Evolutionary conservation across 2,113 vertebrate species (phyloP).

Genomic region (Cyanoliseus patagonus): DNA sequence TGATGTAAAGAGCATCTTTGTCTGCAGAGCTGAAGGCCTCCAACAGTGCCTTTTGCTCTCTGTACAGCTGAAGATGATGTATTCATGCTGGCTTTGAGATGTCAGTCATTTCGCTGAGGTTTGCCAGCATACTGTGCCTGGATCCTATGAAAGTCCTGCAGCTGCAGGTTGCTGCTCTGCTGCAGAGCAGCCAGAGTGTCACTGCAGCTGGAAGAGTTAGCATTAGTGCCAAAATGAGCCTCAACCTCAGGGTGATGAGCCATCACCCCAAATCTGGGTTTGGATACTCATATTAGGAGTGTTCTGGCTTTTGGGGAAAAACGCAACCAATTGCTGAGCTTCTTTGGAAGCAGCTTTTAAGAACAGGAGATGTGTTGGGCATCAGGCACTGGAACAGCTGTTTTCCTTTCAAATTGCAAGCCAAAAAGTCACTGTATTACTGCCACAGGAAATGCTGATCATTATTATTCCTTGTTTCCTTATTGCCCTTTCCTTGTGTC

Average conservation of each 20-base stretch:
- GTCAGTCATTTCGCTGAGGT: not conserved
- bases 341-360: not conserved
- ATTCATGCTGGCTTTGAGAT: not conserved
- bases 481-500: not conserved
- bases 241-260: no score
- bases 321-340: not conserved
- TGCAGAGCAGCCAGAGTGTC: not conserved
- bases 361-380: not conserved
- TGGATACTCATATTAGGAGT: not conserved
- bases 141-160: not conserved
- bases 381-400: not conserved
- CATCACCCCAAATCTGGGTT: not conserved
- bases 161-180: not conserved
- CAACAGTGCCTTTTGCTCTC: not conserved
- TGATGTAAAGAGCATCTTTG: not conserved
- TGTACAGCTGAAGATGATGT: not conserved
- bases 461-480: not conserved
- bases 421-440: not conserved
- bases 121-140: not conserved
- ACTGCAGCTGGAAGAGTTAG: not conserved
- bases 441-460: not conserved
- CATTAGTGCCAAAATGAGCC: not conserved
- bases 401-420: not conserved
- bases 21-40: not conserved
- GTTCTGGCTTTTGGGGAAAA: not conserved